phyloP scores from a whole-genome alignment of 2,888 invertebrate genomes.

The Ephialtes manifestator region DNA sequence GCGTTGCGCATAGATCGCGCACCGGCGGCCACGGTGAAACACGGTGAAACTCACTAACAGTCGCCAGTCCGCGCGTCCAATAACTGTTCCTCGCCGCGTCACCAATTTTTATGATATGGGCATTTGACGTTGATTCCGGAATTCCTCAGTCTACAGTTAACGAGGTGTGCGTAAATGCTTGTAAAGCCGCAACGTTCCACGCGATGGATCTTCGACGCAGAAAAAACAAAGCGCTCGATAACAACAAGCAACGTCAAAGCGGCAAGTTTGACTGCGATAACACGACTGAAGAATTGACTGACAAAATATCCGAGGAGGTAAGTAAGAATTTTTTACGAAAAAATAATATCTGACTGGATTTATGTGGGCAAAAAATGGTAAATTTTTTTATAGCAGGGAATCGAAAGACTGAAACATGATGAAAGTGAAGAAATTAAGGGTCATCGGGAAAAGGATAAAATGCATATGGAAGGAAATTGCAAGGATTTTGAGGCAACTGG shows the following conservation, averaged over 20 bases:
- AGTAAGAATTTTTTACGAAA: neutral
- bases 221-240: slow-evolving; percentile 73
- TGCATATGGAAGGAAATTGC: slow-evolving; percentile 13
- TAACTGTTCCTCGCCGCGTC: slow-evolving; percentile 67
- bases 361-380: neutral
- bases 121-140: slow-evolving; percentile 15
- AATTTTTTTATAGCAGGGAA: slow-evolving; percentile 12
- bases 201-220: slow-evolving; percentile 81
- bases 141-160: slow-evolving; percentile 9
- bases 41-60: neutral
- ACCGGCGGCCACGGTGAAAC: neutral
- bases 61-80: slow-evolving; percentile 41
- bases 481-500: slow-evolving; percentile 27
- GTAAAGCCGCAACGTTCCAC: neutral
- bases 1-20: neutral
- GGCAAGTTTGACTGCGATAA: slow-evolving; percentile 75
- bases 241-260: slow-evolving; percentile 74
- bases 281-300: neutral
- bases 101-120: slow-evolving; percentile 52
- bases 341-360: neutral
- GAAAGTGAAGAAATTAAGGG: neutral
- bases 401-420: slow-evolving; percentile 13
- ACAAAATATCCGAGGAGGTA: neutral
- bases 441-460: slow-evolving; percentile 5
- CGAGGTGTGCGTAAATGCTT: neutral